phyloP scores from a whole-genome alignment of 1,140 invertebrate genomes.

The Melitaea cinxia region DNA sequence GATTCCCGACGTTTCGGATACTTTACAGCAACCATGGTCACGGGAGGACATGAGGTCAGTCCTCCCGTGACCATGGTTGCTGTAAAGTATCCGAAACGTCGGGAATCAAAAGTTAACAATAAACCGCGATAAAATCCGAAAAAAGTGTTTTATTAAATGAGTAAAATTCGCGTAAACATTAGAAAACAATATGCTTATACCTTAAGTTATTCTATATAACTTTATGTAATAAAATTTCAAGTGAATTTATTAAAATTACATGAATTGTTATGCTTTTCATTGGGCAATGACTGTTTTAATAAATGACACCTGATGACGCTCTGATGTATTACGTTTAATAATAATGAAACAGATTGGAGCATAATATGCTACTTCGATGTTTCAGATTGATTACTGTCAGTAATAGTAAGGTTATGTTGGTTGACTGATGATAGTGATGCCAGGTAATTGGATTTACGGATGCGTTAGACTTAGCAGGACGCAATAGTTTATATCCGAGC shows the following conservation, averaged over 20 bases:
- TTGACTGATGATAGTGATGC: conserved; percentile 6
- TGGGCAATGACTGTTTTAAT: conserved; percentile 4
- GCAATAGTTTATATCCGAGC: not conserved
- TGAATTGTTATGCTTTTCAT: not conserved
- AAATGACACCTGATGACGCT: not conserved
- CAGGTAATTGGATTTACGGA: not conserved
- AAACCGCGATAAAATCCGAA: too few relatives aligned
- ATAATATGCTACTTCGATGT: not conserved
- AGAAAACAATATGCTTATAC: not conserved
- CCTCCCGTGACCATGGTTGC: too few relatives aligned
- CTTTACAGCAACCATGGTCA: too few relatives aligned
- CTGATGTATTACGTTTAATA: conserved; percentile 4
- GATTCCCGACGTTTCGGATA: too few relatives aligned
- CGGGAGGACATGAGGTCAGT: too few relatives aligned
- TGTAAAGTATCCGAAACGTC: too few relatives aligned
- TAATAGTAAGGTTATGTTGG: conserved; percentile 2
- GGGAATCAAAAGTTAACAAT: too few relatives aligned
- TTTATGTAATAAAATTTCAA: not conserved
- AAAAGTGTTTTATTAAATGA: too few relatives aligned
- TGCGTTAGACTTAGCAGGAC: not conserved
- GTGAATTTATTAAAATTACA: not conserved
- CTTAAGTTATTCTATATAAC: not conserved
- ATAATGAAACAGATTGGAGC: conserved; percentile 3
- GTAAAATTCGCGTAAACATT: too few relatives aligned
- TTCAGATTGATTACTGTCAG: conserved; percentile 6